These are phyloP conservation scores for Cassiopea xamachana DNA, from an alignment of 30 jellyfish, hydroid and myxozoan species.

Conservation along the genomic window DNA sequence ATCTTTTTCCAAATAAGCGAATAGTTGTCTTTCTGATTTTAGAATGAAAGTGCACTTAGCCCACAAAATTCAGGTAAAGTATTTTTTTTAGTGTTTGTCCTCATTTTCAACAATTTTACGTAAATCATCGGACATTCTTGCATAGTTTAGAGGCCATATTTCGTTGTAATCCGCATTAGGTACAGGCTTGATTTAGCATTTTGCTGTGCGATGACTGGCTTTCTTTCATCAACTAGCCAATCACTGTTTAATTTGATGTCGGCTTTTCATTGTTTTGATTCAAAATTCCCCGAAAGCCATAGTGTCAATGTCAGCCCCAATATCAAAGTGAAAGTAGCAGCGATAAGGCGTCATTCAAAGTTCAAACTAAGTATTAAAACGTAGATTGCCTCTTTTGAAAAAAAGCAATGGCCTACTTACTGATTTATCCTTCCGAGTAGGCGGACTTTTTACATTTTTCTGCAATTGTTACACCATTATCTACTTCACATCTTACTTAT, in stretches of 20 bases:
- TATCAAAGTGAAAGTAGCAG: background rate
- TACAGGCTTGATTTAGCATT: conserved; percentile 53
- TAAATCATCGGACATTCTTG: background rate
- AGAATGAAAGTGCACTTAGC: conserved; percentile 48
- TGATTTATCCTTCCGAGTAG: no score
- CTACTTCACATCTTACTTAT: no score
- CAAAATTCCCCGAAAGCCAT: conserved; percentile 10
- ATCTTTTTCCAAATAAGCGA: background rate
- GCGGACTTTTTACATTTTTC: no score
- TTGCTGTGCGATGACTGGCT: conserved; percentile 8
- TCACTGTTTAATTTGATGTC: background rate
- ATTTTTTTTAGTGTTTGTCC: background rate
- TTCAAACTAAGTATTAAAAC: no score
- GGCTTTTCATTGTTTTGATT: background rate
- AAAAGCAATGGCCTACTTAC: no score
- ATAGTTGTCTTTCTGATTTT: background rate
- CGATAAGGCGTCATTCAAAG: background rate
- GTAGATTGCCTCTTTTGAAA: background rate
- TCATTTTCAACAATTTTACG: background rate
- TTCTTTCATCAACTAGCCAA: background rate
- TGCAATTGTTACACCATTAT: no score
- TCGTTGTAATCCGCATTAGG: conserved; percentile 8
- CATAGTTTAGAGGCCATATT: conserved; percentile 33
- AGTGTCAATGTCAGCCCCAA: background rate
- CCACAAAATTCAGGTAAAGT: conserved; percentile 56